These are phyloP conservation scores for Ardeotis arabs DNA, from an alignment of 2,113 vertebrate species.

Conservation along the genomic window DNA sequence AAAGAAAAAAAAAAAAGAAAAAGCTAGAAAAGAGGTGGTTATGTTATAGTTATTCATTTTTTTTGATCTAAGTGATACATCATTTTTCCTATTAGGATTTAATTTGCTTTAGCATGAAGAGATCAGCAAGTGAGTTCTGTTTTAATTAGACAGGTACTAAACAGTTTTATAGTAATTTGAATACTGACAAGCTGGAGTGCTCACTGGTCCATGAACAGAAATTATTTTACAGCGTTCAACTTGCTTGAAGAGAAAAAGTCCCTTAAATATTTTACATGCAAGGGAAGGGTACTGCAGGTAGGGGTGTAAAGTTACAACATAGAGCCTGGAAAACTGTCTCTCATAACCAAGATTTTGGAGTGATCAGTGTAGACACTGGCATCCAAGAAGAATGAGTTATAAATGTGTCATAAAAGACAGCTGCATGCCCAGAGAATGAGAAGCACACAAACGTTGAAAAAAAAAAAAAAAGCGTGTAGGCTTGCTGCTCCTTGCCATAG, in stretches of 20 bases:
- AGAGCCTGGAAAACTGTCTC: neutral
- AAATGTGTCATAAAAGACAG: neutral
- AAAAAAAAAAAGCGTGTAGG: neutral
- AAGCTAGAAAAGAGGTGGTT: neutral
- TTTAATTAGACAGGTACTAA: constrained; percentile 77
- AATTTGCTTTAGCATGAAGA: constrained; percentile 68
- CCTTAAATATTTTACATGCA: constrained; percentile 46
- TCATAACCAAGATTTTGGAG: neutral
- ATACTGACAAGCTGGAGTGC: constrained; percentile 61
- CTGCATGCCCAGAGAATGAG: neutral
- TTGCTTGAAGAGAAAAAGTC: constrained; percentile 17
- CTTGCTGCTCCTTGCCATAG: neutral
- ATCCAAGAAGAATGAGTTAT: neutral
- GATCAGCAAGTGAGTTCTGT: constrained; percentile 67
- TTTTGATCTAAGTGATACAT: constrained; percentile 72
- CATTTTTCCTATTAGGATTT: constrained; percentile 68
- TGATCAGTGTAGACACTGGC: neutral
- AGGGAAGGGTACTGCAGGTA: neutral
- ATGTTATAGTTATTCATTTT: constrained; percentile 46
- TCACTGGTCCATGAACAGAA: constrained; percentile 68
- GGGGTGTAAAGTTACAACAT: neutral
- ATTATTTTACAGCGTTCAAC: constrained; percentile 30
- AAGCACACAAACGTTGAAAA: neutral
- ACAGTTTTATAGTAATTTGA: constrained; percentile 68
- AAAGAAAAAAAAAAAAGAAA: neutral